Base-by-base conservation (phyloP, 2,888 invertebrate species). In the Synergus gifuensis region DNA sequence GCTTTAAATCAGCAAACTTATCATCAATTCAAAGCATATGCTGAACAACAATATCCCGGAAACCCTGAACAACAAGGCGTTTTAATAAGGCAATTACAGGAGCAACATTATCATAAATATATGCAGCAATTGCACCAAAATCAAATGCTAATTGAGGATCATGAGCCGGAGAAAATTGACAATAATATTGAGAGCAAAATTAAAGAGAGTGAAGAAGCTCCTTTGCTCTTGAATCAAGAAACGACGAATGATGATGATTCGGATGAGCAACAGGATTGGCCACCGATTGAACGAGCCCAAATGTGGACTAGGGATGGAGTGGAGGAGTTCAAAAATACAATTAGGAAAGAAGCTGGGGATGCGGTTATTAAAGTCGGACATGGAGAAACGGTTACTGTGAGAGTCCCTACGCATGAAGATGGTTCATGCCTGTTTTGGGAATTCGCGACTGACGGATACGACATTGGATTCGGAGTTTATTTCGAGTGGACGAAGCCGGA, bases 51-150 rank as follows among this genome's bases (percentile, higher is more conserved):
- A 91, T 96, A 95, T 89, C 96, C 96, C 0, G 96, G 89, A 0
- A 96, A 96, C 91, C 96, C 96, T 1, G 97, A 97, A 86, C 96
- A 99, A 94, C 99, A 99, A 94, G 98, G 97, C 0, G 95, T 97
- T 63, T 94, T 99, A 42, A 98, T 99, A 80, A 94, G 96, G 79
- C 99, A 99, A 91, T 93, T 99, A 67, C 99, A 99, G 93, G 99
- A 99, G 87, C 98, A 99, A 90, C 99, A 99, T 92, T 99, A 98
- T 92, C 98, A 98, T 91, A 99, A 99, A 90, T 99, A 99, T 92
- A 98, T 99, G 95, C 98, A 98, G 88, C 99, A 99, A 92, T 93
- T 99, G 60, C 96, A 95, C 0, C 93, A 94, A 54, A 92, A 89
- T 79, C 89, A 91, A 66, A 78, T 86, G 2, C 79, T 94, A 16